These are phyloP conservation scores for Eretmochelys imbricata DNA, from an alignment of 2,113 vertebrate species.

Conservation along the genomic window DNA sequence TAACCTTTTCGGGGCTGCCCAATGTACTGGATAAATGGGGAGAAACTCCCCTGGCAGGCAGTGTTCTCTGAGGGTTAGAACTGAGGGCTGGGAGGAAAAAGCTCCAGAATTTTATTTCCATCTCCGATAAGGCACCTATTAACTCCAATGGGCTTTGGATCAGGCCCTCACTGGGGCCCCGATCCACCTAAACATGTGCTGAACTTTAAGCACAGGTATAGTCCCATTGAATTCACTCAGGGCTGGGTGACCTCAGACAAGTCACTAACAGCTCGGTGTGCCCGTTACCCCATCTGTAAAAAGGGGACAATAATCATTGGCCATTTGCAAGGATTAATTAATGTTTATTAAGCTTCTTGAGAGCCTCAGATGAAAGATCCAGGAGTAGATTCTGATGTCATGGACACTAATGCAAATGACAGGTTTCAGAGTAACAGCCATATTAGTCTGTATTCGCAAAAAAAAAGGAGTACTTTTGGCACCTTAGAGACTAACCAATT, in stretches of 20 bases:
- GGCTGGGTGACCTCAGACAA: neutral
- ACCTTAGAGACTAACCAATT: no score
- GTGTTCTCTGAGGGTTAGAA: neutral
- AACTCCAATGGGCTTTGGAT: neutral
- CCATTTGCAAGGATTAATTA: slow-evolving; percentile 33
- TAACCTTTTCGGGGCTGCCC: neutral
- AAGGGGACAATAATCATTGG: neutral
- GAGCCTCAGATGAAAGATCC: neutral
- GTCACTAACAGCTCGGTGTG: neutral
- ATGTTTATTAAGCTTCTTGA: neutral
- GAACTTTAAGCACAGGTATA: neutral
- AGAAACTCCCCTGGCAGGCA: neutral
- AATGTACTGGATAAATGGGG: neutral
- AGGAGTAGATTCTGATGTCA: neutral
- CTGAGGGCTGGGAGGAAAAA: neutral
- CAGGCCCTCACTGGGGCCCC: neutral
- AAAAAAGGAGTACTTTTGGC: no score
- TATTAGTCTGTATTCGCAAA: no score
- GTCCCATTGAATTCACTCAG: neutral
- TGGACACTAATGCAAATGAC: no score
- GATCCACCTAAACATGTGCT: neutral
- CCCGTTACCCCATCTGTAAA: neutral
- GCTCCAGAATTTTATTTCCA: neutral
- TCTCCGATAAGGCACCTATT: neutral
- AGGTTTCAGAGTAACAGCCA: no score